Percentiles rank a stretch among this genome's conserved stretches.
Conservation (phyloP, 2,888 invertebrate genomes). For the Sinelater perroti region DNA sequence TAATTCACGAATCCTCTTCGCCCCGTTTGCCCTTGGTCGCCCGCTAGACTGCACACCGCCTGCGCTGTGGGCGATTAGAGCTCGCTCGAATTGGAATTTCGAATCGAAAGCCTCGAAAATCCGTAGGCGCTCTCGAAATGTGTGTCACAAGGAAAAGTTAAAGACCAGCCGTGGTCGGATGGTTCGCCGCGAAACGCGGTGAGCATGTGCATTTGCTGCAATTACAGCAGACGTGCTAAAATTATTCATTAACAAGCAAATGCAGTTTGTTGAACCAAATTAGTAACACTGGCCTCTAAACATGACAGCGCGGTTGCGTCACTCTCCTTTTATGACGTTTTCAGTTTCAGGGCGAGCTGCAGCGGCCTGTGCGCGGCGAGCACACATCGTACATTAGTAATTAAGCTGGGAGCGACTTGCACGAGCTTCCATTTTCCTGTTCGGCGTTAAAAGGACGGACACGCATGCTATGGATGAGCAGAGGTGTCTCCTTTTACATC, state of each 20-base stretch:
- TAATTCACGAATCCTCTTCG: constrained; percentile 26
- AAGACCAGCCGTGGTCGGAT: neutral
- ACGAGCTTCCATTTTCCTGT: neutral
- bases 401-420: too few species aligned
- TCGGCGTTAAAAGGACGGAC: too few species aligned
- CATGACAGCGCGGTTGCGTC: constrained; percentile 26
- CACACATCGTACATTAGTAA: neutral
- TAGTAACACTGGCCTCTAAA: constrained; percentile 28
- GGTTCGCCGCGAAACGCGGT: neutral
- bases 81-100: constrained; percentile 14
- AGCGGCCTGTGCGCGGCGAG: neutral
- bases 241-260: constrained; percentile 26
- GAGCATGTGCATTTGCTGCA: constrained; percentile 9
- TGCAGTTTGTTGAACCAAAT: constrained; percentile 36
- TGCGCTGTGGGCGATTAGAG: constrained; percentile 23
- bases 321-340: constrained; percentile 13
- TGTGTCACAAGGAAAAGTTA: constrained; percentile 28
- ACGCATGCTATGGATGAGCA: neutral
- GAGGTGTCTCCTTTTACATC: neutral
- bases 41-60: constrained; percentile 23
- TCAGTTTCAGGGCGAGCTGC: constrained; percentile 15
- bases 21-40: constrained; percentile 30
- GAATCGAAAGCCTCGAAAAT: neutral
- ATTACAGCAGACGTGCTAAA: constrained; percentile 29
- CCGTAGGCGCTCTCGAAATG: too few species aligned